phyloP scores from a whole-genome alignment of 2,113 vertebrate species.

The Gadus chalcogrammus region DNA sequence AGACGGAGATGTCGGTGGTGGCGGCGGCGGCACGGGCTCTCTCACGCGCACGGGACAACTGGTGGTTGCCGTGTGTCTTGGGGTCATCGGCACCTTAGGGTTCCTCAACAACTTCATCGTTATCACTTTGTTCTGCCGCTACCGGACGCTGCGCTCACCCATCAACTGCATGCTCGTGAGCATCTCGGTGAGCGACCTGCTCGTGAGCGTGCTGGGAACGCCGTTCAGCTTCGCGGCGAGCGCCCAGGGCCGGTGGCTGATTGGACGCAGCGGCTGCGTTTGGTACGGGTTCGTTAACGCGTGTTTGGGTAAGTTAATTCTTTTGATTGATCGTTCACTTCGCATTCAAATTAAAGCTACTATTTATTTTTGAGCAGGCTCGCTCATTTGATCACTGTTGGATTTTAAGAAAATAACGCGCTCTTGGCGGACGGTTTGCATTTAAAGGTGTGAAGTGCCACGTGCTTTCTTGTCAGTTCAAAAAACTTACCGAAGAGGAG shows the following conservation, averaged over 20 bases:
- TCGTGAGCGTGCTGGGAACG: conserved; percentile 73
- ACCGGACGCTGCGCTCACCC: conserved; percentile 75
- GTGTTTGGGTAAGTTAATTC: conserved; percentile 70
- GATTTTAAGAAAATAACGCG: too few relatives aligned
- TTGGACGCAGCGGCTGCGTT: conserved; percentile 73
- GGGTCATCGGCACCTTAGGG: conserved; percentile 70
- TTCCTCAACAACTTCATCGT: conserved; percentile 72
- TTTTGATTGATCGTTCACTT: too few relatives aligned
- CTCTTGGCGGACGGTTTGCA: too few relatives aligned
- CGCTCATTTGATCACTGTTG: too few relatives aligned
- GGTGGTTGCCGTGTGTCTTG: conserved; percentile 73
- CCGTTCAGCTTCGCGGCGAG: conserved; percentile 79
- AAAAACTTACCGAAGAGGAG: too few relatives aligned
- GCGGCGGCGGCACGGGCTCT: conserved; percentile 39
- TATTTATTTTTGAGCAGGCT: too few relatives aligned
- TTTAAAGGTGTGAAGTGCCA: too few relatives aligned
- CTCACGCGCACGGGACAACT: conserved; percentile 72
- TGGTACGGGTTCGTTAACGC: conserved; percentile 82
- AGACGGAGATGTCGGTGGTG: conserved; percentile 10
- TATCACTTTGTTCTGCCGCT: conserved; percentile 74
- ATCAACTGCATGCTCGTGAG: conserved; percentile 79
- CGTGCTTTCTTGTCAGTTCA: too few relatives aligned
- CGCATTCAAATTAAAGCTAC: too few relatives aligned
- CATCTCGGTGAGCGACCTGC: conserved; percentile 76
- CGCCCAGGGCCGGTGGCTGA: conserved; percentile 74